Evolutionary conservation across 2,888 invertebrate species (phyloP).

Genomic region (Aquatica leii): DNA sequence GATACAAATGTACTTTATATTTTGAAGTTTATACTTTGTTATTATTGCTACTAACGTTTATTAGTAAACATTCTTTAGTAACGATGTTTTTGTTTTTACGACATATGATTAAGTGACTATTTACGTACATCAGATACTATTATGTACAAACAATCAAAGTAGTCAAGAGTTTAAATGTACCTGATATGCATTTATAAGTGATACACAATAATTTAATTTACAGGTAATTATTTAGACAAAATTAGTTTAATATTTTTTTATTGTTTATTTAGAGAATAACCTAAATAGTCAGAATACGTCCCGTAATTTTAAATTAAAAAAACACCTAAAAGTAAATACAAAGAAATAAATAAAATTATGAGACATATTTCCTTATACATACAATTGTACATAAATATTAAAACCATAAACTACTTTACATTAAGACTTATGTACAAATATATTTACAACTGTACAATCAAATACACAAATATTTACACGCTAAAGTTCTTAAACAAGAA

Average conservation of each 20-base stretch:
- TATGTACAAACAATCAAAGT: too few species aligned
- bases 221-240: too few species aligned
- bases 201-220: too few species aligned
- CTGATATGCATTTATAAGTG: too few species aligned
- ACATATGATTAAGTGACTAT: too few species aligned
- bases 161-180: too few species aligned
- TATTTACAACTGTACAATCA: conserved; percentile 42
- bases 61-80: too few species aligned
- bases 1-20: too few species aligned
- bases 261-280: conserved; percentile 24
- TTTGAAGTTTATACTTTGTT: too few species aligned
- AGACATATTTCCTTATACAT: conserved; percentile 22
- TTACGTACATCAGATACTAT: too few species aligned
- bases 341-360: conserved; percentile 20
- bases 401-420: conserved; percentile 36
- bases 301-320: conserved; percentile 9
- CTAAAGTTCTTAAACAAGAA: conserved; percentile 5
- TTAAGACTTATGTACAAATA: conserved; percentile 36
- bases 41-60: too few species aligned
- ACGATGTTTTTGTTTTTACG: too few species aligned
- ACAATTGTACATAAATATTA: conserved; percentile 41
- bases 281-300: conserved; percentile 19
- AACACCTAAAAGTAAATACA: not conserved
- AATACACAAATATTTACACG: conserved; percentile 39
- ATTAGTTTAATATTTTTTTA: conserved; percentile 17